Percentiles rank a stretch among this genome's conserved stretches.
Evolutionary conservation across 2,797 vertebrate species (phyloP).

Genomic region (Anguilla anguilla): DNA sequence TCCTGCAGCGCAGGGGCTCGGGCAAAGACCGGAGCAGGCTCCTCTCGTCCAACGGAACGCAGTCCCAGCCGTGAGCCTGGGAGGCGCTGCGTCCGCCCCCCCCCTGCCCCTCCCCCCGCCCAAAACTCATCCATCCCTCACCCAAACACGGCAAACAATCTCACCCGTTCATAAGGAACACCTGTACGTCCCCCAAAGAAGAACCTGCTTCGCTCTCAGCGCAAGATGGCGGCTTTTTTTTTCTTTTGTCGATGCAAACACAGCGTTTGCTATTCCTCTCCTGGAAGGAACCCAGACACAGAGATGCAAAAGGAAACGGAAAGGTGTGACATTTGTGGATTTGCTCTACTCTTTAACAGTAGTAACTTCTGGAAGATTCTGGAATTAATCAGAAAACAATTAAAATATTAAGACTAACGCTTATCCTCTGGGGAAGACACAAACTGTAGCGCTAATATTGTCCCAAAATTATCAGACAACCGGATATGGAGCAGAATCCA

Average conservation of each 20-base stretch:
- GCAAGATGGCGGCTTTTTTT: not conserved
- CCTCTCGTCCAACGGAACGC: slow-evolving; percentile 85
- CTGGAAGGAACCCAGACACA: not conserved
- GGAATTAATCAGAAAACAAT: not conserved
- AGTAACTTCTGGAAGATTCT: not conserved
- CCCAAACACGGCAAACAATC: not conserved
- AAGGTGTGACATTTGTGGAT: not conserved
- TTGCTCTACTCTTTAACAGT: not conserved
- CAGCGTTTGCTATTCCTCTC: not conserved
- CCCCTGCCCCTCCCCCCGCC: not conserved
- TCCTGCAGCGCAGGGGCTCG: slow-evolving; percentile 77
- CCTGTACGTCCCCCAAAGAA: not conserved
- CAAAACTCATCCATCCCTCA: not conserved
- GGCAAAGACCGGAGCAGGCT: slow-evolving; percentile 88
- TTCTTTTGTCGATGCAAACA: slow-evolving; percentile 1
- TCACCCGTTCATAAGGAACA: not conserved
- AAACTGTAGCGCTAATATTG: not conserved
- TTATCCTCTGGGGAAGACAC: not conserved
- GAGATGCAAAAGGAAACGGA: not conserved
- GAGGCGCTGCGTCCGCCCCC: not conserved
- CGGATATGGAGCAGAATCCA: not conserved
- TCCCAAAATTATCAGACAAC: not conserved
- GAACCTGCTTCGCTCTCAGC: not conserved
- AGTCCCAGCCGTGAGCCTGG: slow-evolving; percentile 77
- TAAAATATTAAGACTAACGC: not conserved